Evolutionary conservation across 2,888 invertebrate genomes (phyloP), one percentile per base, ranked within the genome.

Genomic region (Ephialtes manifestator): DNA sequence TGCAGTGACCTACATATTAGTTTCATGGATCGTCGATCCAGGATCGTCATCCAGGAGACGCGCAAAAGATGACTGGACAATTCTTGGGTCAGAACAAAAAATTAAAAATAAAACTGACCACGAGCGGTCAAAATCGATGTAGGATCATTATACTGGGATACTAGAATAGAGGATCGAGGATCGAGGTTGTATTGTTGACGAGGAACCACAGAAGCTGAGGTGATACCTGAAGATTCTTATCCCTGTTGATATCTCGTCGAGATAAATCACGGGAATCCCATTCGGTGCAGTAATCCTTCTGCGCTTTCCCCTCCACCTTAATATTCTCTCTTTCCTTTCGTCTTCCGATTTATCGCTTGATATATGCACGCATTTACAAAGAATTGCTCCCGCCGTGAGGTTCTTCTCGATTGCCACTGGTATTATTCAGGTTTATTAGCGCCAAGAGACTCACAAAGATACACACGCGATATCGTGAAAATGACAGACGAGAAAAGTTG

Each of bases 231-330:
- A 87, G 87, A 88, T 89, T 88, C 90, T 90, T 89, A 90, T 90
- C 88, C 88, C 71, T 74, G 84, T 89, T 87, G 89, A 89, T 89
- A 90, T 90, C 89, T 89, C 88, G 89, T 89, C 84, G 85, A 89
- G 89, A 90, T 90, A 90, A 90, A 90, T 90, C 90, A 90, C 89
- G 85, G 80, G 68, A 88, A 89, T 89, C 87, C 87, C 83, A 88
- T 89, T 89, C 87, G 84, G 79, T 74, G 65, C 83, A 78, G 81
- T 87, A 87, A 87, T 86, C 79, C 81, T 81, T 83, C 39, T 53
- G 39, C 51, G 7, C 46, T 60, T 51, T 28, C 55, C 1, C 51
- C 28, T 43, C 55, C 1, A 39, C 28, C 74, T 55, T 46, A 48
- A 63, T 51, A 48, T 74, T 46, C 63, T 51, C 82, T 76, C 71